Base-by-base conservation (phyloP, 2,113 vertebrate genomes). In the Misgurnus mizolepis region DNA sequence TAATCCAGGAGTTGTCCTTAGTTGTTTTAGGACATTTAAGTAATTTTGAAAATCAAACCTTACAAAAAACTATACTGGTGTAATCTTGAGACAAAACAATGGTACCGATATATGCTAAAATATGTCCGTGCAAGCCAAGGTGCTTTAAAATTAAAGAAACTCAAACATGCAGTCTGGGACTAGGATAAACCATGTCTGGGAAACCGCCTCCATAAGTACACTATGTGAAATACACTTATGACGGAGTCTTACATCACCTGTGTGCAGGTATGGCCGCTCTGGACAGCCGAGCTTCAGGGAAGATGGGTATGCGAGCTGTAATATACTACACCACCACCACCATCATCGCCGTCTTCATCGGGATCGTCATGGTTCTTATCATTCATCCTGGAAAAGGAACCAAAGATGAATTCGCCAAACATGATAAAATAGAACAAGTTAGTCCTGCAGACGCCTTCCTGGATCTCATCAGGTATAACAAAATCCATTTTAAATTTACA, bases 291-390 rank as follows among this genome's bases (percentile, higher is more conserved):
- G 96, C 97, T 0, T 98, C 97, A 65, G 97, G 97, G 17, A 97
- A 94, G 92, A 98, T 99, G 97, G 97, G 97, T 14, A 72, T 98
- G 81, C 91, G 96, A 87, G 97, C 97, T 0, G 96, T 98, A 69
- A 79, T 96, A 81, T 99, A 99, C 91, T 99, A 99, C 89, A 97
- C 95, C 91, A 95, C 94, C 72, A 99, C 97, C 43, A 99, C 97
- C 0, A 81, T 98, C 88, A 96, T 99, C 76, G 97, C 97, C 47
- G 97, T 99, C 74, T 90, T 97, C 88, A 98, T 96, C 34, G 97
- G 97, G 49, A 98, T 98, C 82, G 89, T 99, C 90, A 93, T 98
- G 92, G 97, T 99, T 87, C 92, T 98, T 85, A 94, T 97, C 88
- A 96, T 99, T 88, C 97, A 98, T 79, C 97, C 97, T 0, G 97